Base-by-base conservation (phyloP, 2,888 invertebrate genomes). In the Cecidostiba fungosa region DNA sequence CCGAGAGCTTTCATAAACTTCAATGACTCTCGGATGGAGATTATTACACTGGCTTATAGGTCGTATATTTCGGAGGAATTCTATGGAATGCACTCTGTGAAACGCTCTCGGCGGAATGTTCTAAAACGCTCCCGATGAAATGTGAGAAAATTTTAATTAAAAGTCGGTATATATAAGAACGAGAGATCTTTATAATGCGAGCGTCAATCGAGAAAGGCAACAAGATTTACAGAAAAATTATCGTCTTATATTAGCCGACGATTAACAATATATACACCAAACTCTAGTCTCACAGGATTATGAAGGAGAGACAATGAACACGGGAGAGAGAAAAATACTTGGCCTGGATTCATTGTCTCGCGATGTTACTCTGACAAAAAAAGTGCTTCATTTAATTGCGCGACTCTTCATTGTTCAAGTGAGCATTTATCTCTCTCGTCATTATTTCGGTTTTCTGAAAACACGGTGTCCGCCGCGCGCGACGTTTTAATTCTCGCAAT, bases 401-500 rank as follows among this genome's bases (percentile, higher is more conserved):
- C 19, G 47, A n/a, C 23, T n/a, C 29, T 50, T 50, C 23, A 69
- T 59, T 69, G 14, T 83, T 59, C 26, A 50, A 59, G 12, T 59
- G 26, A 79, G 32, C 74, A 74, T 74, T 79, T 74, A 62, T 73
- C 50, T 19, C 70, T 32, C 78, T 19, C 36, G 29, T 78, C 79
- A 29, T 84, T 84, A 74, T 79, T 78, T 74, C 62, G 72, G 36
- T 12, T 73, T 32, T 47, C 14, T 62, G 36, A 83, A 76, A 77
- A 83, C 50, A 66, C 59, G 59, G 26, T n/a, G 14, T 39, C 29
- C 43, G 12, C n/a, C 29, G 39, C 32, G 16, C 8, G 43, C n/a
- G 36, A n/a, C 59, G 26, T 73, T 80, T 80, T 70, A 74, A 81
- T 77, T 81, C 54, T 47, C 36, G 14, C 72, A 81, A 85, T 77